Base-by-base conservation (phyloP, 2,797 vertebrate species). In the Malurus leucopterus region DNA sequence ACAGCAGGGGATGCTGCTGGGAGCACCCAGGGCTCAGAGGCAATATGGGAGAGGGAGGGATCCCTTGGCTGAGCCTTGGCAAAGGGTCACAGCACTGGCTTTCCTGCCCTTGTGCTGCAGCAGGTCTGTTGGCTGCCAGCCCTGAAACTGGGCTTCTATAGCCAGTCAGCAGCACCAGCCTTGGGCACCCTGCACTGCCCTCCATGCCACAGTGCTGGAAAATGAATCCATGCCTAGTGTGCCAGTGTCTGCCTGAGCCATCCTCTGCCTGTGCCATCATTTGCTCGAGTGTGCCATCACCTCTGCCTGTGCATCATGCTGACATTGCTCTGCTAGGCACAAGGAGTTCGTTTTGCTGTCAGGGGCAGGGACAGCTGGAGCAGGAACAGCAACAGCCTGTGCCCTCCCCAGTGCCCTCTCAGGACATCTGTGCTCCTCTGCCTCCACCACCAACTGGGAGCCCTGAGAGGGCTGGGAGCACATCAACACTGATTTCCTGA, bases 21-120 rank as follows among this genome's bases (percentile, higher is more conserved):
- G 15, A 27, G n/a, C 27, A 51, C 26, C 13, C 29, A 40, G 53
- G 43, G 32, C 70, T 65, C 51, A 57, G 32, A 62, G 53, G 30
- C 2, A 15, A 21, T 23, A 34, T 2, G 13, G 22, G 34, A 61
- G 24, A 29, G 21, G 11, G 43, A 63, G 34, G 22, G 5, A 24
- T 38, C 51, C 22, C 17, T 18, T 29, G 29, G n/a, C 47, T 26
- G 29, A 78, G 22, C 27, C 67, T 34, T 30, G 32, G 50, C 36
- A n/a, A 36, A 58, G 13, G 24, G 15, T 23, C 0, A 0, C 24
- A 44, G 20, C 36, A 22, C 40, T 17, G 0, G 0, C 24, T 75
- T 24, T 59, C 30, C 51, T n/a, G 32, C 22, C 41, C 51, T n/a
- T 40, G 15, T 70, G 49, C 29, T 44, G 63, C 55, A 57, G 40